Conservation (phyloP, 2,888 invertebrate species). For the Drosophila melanosoma region DNA sequence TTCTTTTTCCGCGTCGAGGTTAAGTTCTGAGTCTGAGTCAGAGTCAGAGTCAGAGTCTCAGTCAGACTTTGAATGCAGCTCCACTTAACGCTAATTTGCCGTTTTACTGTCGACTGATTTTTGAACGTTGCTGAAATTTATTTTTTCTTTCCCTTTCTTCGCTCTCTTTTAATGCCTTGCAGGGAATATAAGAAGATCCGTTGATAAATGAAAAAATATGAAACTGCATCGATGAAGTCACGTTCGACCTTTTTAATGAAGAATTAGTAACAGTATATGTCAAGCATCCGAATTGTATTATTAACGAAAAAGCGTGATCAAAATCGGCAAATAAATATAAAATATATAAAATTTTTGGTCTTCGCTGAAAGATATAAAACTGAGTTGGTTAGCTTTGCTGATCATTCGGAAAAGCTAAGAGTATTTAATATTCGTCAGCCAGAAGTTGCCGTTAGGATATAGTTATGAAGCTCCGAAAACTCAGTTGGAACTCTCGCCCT, state of each 20-base stretch:
- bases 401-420: constrained; percentile 1
- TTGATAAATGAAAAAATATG: not conserved
- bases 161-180: constrained; percentile 13
- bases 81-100: constrained; percentile 78
- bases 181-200: not conserved
- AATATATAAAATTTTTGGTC: not conserved
- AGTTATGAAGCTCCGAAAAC: constrained; percentile 39
- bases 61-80: constrained; percentile 39
- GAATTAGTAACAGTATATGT: not conserved
- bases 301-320: not conserved
- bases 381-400: not conserved
- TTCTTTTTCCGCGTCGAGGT: constrained; percentile 3
- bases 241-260: not conserved
- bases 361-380: not conserved
- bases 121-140: constrained; percentile 33
- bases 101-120: constrained; percentile 74
- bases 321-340: not conserved
- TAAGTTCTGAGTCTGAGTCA: constrained; percentile 7
- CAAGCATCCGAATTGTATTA: not conserved
- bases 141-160: not conserved
- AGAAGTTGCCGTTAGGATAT: constrained; percentile 14
- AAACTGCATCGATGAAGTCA: constrained; percentile 1
- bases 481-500: constrained; percentile 46
- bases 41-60: not conserved
- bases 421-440: constrained; percentile 34